Evolutionary conservation across 2,888 invertebrate species (phyloP).

Genomic region (Cabera pusaria): DNA sequence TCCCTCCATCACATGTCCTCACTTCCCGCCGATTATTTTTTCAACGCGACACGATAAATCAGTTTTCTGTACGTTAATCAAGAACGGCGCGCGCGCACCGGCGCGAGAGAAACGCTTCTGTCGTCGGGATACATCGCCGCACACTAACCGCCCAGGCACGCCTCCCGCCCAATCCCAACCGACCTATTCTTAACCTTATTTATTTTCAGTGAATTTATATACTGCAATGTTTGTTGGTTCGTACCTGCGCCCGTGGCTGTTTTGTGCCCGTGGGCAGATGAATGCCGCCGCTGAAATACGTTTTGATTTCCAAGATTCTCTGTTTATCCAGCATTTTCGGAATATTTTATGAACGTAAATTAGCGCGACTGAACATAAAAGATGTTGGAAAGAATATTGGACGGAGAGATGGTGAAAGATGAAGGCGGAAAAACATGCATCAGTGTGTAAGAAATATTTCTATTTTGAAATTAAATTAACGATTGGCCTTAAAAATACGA

Average conservation of each 20-base stretch:
- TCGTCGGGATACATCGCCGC: conserved; percentile 88
- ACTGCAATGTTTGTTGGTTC: conserved; percentile 49
- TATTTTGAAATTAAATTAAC: too few relatives aligned
- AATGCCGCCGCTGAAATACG: conserved; percentile 43
- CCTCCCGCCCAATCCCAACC: conserved; percentile 57
- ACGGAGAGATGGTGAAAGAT: conserved; percentile 1
- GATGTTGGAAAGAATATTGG: background rate
- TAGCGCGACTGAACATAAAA: conserved; percentile 2
- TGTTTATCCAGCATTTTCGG: conserved; percentile 29
- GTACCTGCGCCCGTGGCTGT: conserved; percentile 47
- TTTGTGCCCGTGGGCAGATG: conserved; percentile 36
- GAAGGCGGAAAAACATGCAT: background rate
- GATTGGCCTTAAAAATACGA: too few relatives aligned
- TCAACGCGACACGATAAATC: conserved; percentile 81
- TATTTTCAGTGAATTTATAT: conserved; percentile 60
- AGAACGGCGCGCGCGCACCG: conserved; percentile 64
- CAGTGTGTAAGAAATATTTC: conserved; percentile 1
- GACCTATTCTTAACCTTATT: conserved; percentile 49
- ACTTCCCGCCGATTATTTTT: conserved; percentile 71
- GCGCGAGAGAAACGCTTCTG: conserved; percentile 86
- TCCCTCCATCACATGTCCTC: conserved; percentile 79
- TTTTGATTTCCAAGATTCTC: conserved; percentile 44
- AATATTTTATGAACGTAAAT: conserved; percentile 16
- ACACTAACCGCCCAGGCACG: conserved; percentile 47
- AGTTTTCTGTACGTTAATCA: conserved; percentile 75